Conservation (phyloP, 1,140 invertebrate genomes). For the Camponotus floridanus region DNA sequence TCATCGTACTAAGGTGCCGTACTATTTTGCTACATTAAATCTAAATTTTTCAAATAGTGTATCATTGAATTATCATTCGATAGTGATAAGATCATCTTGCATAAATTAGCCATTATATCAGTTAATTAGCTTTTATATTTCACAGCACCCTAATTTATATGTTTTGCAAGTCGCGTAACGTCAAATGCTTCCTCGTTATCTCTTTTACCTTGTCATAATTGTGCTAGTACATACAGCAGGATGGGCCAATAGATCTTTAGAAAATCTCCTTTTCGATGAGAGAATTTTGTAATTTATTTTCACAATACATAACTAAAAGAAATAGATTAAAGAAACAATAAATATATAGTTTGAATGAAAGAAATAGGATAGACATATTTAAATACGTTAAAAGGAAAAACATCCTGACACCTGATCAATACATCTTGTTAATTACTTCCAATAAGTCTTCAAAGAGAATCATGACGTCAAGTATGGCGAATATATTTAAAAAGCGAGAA, state of each 20-base stretch:
- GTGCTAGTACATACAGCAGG: not conserved
- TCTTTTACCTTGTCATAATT: constrained; percentile 13
- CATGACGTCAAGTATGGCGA: not conserved
- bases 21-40: not conserved
- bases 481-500: not conserved
- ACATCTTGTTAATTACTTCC: constrained; percentile 5
- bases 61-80: not conserved
- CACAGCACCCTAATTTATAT: constrained; percentile 12
- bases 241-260: constrained; percentile 2
- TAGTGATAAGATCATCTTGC: not conserved
- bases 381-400: constrained; percentile 5
- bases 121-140: constrained; percentile 36
- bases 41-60: constrained; percentile 15
- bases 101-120: constrained; percentile 30
- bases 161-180: not conserved
- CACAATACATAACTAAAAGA: not conserved
- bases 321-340: not conserved
- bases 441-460: constrained; percentile 20
- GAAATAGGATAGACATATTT: not conserved
- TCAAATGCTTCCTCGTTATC: constrained; percentile 26
- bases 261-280: not conserved
- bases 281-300: constrained; percentile 19
- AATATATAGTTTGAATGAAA: not conserved
- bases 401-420: not conserved
- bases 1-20: constrained; percentile 4